Conservation (phyloP, 2,797 vertebrate genomes). For the Peromyscus aztecus region DNA sequence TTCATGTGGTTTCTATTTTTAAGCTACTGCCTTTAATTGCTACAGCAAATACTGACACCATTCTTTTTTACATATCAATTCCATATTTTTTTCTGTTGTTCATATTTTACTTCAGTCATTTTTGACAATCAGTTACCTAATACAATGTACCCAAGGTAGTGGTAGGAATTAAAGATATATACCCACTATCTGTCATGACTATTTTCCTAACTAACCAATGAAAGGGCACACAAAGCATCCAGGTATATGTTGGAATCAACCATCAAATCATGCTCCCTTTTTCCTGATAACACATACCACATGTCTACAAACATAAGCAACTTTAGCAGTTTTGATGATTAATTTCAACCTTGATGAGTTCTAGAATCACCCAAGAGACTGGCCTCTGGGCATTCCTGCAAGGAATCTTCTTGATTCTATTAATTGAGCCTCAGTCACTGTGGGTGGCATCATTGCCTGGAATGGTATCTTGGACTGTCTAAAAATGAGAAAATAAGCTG, state of each 20-base stretch:
- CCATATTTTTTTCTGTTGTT: neutral
- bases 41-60: neutral
- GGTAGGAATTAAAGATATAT: conserved; percentile 40
- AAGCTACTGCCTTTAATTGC: neutral
- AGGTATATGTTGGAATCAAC: neutral
- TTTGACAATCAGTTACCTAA: neutral
- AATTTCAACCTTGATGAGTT: neutral
- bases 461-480: neutral
- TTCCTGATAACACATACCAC: neutral
- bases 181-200: conserved; percentile 18
- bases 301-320: neutral
- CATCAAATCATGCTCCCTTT: neutral
- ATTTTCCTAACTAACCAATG: neutral
- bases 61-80: neutral
- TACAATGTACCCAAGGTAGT: neutral
- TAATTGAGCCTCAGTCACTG: neutral
- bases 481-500: neutral
- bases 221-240: conserved; percentile 8
- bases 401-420: neutral
- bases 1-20: neutral
- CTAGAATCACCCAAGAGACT: neutral
- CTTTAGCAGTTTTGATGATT: neutral
- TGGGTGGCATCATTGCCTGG: neutral
- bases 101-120: neutral
- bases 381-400: neutral